These are phyloP conservation scores for Gymnocheta viridis DNA, from an alignment of 2,888 invertebrate species.

Conservation along the genomic window DNA sequence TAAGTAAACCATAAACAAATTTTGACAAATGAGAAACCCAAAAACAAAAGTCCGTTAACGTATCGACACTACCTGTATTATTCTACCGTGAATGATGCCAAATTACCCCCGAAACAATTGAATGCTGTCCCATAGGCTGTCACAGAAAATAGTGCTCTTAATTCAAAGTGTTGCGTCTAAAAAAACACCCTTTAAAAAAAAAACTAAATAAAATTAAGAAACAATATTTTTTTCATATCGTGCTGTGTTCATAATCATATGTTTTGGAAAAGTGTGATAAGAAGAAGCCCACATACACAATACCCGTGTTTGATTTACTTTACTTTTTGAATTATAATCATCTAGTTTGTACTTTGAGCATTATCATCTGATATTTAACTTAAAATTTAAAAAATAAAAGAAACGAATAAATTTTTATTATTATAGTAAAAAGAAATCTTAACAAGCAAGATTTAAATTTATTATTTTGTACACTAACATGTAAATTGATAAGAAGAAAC, in stretches of 20 bases:
- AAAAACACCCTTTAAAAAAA: no score
- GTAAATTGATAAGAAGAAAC: slow-evolving; percentile 46
- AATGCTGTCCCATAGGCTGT: no score
- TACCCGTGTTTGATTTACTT: slow-evolving; percentile 3
- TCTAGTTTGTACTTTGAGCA: slow-evolving; percentile 57
- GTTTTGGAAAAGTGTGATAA: background rate
- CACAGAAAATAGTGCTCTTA: no score
- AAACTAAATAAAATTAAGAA: background rate
- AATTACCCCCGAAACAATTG: no score
- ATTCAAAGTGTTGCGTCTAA: no score
- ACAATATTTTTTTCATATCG: no score
- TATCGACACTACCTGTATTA: no score
- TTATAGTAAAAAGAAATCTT: slow-evolving; percentile 7
- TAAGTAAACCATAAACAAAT: no score
- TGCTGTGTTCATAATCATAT: no score
- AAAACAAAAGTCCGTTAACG: no score
- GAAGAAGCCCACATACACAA: slow-evolving; percentile 1
- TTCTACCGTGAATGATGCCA: no score
- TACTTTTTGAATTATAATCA: background rate
- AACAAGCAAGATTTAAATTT: slow-evolving; percentile 29
- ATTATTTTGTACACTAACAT: slow-evolving; percentile 16
- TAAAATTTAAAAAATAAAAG: slow-evolving; percentile 1
- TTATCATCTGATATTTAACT: slow-evolving; percentile 46
- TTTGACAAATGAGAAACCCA: no score
- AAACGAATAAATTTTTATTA: slow-evolving; percentile 11